Conservation (phyloP, 2,113 vertebrate genomes). For the Carassius gibelio region DNA sequence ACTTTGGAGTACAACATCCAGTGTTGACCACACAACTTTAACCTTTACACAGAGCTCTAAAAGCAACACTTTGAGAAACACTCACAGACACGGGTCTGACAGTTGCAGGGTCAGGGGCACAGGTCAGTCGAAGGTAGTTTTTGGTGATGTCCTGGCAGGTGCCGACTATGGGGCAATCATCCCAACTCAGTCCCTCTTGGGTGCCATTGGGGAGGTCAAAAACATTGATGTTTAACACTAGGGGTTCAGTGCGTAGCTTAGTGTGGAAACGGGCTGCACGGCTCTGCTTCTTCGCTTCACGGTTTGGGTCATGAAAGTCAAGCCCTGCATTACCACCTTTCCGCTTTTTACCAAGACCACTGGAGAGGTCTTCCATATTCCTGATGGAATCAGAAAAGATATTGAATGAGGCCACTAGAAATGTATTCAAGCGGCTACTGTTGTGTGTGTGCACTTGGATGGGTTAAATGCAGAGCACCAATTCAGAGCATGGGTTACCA, state of each 20-base stretch:
- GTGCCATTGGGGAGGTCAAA: conserved; percentile 74
- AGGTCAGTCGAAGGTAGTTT: conserved; percentile 87
- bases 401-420: too few relatives aligned
- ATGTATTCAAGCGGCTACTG: too few relatives aligned
- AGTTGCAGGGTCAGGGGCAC: conserved; percentile 86
- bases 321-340: conserved; percentile 79
- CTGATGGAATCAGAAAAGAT: conserved; percentile 47
- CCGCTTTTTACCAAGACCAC: conserved; percentile 74
- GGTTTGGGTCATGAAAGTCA: conserved; percentile 87
- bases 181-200: conserved; percentile 86
- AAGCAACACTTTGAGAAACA: neutral
- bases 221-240: conserved; percentile 83
- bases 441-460: too few relatives aligned
- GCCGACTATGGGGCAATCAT: conserved; percentile 89
- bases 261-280: conserved; percentile 88
- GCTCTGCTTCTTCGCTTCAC: conserved; percentile 88
- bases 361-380: conserved; percentile 72
- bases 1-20: too few relatives aligned
- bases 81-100: conserved; percentile 85
- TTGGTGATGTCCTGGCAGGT: conserved; percentile 89
- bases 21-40: too few relatives aligned
- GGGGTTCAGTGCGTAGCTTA: conserved; percentile 84
- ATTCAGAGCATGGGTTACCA: too few relatives aligned
- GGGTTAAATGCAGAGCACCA: too few relatives aligned
- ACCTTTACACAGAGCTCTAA: too few relatives aligned